Percentiles rank a stretch among this genome's conserved stretches.
phyloP scores from a whole-genome alignment of 2,888 invertebrate genomes.

The Amphipyra berbera region DNA sequence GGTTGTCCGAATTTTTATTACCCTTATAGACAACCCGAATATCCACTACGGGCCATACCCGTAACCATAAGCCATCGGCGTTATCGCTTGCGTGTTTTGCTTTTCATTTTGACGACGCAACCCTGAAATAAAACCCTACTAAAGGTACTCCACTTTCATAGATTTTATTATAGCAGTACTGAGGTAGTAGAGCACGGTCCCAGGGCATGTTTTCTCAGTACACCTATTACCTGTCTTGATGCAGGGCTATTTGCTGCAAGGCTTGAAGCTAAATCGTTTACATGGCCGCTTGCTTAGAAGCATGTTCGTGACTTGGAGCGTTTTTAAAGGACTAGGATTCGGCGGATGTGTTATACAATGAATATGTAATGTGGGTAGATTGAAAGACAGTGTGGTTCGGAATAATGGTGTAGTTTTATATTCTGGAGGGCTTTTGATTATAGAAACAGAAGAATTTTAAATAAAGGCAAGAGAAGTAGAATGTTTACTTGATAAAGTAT shows the following conservation, averaged over 20 bases:
- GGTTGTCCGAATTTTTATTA: conserved; percentile 52
- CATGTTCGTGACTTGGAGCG: conserved; percentile 60
- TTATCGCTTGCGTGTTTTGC: conserved; percentile 51
- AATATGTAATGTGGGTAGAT: conserved; percentile 57
- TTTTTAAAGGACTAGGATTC: conserved; percentile 53
- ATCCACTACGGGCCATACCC: conserved; percentile 31
- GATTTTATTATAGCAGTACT: conserved; percentile 30
- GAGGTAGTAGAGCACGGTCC: conserved; percentile 28
- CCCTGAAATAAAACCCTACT: conserved; percentile 37
- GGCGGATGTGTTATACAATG: conserved; percentile 50
- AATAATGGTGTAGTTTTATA: conserved; percentile 46
- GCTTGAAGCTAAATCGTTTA: conserved; percentile 64
- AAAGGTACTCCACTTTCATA: conserved; percentile 43
- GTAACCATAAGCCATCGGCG: conserved; percentile 42
- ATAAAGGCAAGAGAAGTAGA: conserved; percentile 5
- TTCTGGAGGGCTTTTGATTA: conserved; percentile 40
- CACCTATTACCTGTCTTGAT: conserved; percentile 62
- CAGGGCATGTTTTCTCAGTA: conserved; percentile 61
- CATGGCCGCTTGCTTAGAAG: conserved; percentile 50
- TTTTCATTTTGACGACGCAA: conserved; percentile 40
- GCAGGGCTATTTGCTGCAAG: conserved; percentile 58
- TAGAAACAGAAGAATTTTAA: conserved; percentile 38
- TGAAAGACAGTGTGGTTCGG: conserved; percentile 56
- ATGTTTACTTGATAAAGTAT: too few species aligned
- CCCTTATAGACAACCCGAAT: conserved; percentile 41